Percentiles rank a stretch among this genome's conserved stretches.
Conservation (phyloP, 2,797 vertebrate species). For the Malacoctenus gilli region DNA sequence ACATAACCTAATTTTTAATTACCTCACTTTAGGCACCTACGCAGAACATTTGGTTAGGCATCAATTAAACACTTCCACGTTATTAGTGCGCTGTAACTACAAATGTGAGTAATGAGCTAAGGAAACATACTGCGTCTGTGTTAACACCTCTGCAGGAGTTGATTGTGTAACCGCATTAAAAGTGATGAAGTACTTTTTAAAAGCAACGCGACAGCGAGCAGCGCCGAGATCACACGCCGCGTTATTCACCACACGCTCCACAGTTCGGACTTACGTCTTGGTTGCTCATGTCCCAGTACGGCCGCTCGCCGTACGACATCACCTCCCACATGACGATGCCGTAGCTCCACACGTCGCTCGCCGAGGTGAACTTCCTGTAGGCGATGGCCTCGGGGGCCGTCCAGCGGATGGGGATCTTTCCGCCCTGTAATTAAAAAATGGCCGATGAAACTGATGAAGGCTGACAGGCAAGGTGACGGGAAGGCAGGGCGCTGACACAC, state of each 20-base stretch:
- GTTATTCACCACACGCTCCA: conserved; percentile 17
- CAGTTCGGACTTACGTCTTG: conserved; percentile 89
- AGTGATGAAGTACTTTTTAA: conserved; percentile 42
- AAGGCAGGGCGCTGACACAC: conserved; percentile 2
- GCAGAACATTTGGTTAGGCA: conserved; percentile 16
- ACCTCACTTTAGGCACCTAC: conserved; percentile 18
- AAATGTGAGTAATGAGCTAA: conserved; percentile 33
- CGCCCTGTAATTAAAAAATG: conserved; percentile 84
- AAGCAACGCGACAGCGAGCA: conserved; percentile 34
- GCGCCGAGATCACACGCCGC: conserved; percentile 13
- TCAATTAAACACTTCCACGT: conserved; percentile 32
- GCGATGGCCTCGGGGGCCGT: conserved; percentile 97
- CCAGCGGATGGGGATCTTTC: conserved; percentile 98
- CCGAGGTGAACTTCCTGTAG: conserved; percentile 96
- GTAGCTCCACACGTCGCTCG: conserved; percentile 98
- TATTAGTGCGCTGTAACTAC: conserved; percentile 23
- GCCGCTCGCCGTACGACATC: conserved; percentile 96
- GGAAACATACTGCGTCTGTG: conserved; percentile 11
- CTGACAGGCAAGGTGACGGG: conserved; percentile 39
- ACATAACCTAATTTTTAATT: conserved; percentile 21
- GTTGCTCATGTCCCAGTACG: conserved; percentile 99
- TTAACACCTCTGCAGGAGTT: conserved; percentile 33
- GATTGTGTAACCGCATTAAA: conserved; percentile 41
- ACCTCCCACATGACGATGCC: conserved; percentile 99
- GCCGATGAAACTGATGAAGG: conserved; percentile 45